Conservation (phyloP, 2,797 vertebrate species). For the Scleropages formosus region DNA sequence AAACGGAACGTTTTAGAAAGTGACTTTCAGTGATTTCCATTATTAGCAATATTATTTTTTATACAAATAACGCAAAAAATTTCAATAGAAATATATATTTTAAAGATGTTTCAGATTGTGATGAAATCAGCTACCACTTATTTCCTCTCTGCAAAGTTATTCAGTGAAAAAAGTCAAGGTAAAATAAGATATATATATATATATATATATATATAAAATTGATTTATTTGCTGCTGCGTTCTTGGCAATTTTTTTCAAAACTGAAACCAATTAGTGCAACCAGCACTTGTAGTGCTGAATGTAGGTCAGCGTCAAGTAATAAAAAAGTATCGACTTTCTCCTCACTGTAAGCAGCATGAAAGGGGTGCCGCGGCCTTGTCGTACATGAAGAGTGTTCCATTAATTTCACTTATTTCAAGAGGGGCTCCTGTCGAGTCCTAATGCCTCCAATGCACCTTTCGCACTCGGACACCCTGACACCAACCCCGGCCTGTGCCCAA, state of each 20-base stretch:
- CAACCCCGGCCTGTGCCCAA: constrained; percentile 62
- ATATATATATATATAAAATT: constrained; percentile 60
- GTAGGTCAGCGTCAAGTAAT: constrained; percentile 88
- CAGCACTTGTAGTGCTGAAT: constrained; percentile 85
- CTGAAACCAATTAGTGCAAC: constrained; percentile 86
- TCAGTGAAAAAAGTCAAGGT: constrained; percentile 65
- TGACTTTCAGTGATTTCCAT: no score
- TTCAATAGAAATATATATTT: no score
- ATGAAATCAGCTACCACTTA: constrained; percentile 38
- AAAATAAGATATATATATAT: constrained; percentile 64
- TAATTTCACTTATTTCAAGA: constrained; percentile 92
- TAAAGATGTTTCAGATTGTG: constrained; percentile 24
- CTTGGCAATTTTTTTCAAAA: constrained; percentile 77
- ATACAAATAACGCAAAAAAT: no score
- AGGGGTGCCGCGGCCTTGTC: constrained; percentile 85
- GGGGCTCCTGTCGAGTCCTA: constrained; percentile 81
- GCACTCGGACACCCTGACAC: constrained; percentile 77
- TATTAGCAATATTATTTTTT: no score
- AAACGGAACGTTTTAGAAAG: no score
- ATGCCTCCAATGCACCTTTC: constrained; percentile 82
- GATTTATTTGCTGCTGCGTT: constrained; percentile 82
- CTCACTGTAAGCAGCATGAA: constrained; percentile 85
- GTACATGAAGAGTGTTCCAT: constrained; percentile 86
- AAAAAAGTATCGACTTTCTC: constrained; percentile 93
- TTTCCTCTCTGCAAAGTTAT: constrained; percentile 66